A percentile compares a stretch with the other conserved stretches of the same genome.
These are phyloP conservation scores for Drosophila parvula DNA, from an alignment of 1,140 invertebrate species.

Conservation along the genomic window DNA sequence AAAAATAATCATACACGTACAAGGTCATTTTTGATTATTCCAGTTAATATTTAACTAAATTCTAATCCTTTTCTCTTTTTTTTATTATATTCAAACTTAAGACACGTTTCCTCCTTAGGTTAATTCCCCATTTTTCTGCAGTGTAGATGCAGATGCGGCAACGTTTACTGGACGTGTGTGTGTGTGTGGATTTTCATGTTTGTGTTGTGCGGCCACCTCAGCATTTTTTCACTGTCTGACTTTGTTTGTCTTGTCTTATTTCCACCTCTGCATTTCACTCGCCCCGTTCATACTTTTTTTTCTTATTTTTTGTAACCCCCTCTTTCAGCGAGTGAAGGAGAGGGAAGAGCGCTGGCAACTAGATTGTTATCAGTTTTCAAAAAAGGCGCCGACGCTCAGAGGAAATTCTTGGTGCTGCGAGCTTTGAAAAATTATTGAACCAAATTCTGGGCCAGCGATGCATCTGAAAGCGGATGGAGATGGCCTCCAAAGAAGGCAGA, in stretches of 20 bases:
- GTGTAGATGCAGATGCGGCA: conserved; percentile 48
- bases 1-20: no score
- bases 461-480: conserved; percentile 13
- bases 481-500: not conserved
- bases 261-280: conserved; percentile 44
- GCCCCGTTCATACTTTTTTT: conserved; percentile 18
- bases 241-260: conserved; percentile 51
- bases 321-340: not conserved
- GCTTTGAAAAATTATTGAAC: conserved; percentile 54
- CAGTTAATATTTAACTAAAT: not conserved
- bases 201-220: conserved; percentile 62
- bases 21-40: no score
- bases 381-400: conserved; percentile 48
- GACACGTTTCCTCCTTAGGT: not conserved
- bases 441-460: conserved; percentile 41
- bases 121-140: not conserved
- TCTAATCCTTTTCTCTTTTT: not conserved
- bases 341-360: conserved; percentile 17
- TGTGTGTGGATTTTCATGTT: conserved; percentile 11
- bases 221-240: conserved; percentile 65
- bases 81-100: not conserved
- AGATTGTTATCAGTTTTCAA: conserved; percentile 73
- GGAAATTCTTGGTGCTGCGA: conserved; percentile 30
- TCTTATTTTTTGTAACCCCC: not conserved
- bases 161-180: conserved; percentile 54